Evolutionary conservation across 2,888 invertebrate genomes (phyloP).

Genomic region (Agonopterix subpropinquella): DNA sequence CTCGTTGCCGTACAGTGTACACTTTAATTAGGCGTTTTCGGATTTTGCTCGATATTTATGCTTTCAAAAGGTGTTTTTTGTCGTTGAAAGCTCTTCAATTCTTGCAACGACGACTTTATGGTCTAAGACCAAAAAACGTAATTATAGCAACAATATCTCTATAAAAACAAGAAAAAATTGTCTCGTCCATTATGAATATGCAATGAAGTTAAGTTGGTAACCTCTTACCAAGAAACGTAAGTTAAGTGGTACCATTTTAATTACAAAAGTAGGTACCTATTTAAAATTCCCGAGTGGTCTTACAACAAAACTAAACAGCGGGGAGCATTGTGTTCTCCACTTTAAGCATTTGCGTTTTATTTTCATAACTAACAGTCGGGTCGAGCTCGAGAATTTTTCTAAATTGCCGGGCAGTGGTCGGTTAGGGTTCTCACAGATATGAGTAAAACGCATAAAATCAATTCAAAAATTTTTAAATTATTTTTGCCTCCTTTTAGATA

Average conservation of each 20-base stretch:
- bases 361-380: constrained; percentile 15
- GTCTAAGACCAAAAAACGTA: too few species aligned
- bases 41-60: too few species aligned
- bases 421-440: neutral
- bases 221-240: constrained; percentile 1
- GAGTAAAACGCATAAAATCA: too few species aligned
- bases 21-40: too few species aligned
- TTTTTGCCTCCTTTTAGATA: too few species aligned
- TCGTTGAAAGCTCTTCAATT: too few species aligned
- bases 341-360: constrained; percentile 21
- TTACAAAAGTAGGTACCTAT: constrained; percentile 1
- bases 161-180: too few species aligned
- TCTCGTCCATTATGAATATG: constrained; percentile 5
- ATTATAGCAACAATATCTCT: too few species aligned
- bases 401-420: constrained; percentile 9
- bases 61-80: too few species aligned
- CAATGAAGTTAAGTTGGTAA: constrained; percentile 3
- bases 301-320: constrained; percentile 5
- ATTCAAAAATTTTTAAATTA: too few species aligned
- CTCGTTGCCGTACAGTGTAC: too few species aligned
- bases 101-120: too few species aligned
- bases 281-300: constrained; percentile 7
- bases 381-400: constrained; percentile 11
- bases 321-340: constrained; percentile 15
- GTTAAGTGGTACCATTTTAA: constrained; percentile 4